phyloP scores from a whole-genome alignment of 2,888 invertebrate species.

The Lottia scabra region DNA sequence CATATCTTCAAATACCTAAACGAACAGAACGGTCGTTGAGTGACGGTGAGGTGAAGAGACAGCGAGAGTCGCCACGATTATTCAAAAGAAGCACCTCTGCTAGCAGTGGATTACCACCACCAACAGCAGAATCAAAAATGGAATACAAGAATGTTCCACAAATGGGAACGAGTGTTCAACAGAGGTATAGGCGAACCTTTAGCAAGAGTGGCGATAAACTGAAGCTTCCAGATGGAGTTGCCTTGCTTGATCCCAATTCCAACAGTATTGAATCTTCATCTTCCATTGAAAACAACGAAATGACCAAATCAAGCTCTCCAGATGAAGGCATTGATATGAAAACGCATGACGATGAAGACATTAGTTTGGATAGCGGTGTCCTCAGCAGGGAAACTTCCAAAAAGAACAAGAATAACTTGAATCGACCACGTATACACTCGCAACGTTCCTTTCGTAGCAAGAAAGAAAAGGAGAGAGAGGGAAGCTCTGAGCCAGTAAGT shows the following conservation, averaged over 20 bases:
- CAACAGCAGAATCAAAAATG: not conserved
- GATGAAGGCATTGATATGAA: not conserved
- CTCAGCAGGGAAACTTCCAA: not conserved
- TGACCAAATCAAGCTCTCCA: not conserved
- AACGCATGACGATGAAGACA: not conserved
- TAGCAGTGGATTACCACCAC: slow-evolving; percentile 5
- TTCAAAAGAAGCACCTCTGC: slow-evolving; percentile 15
- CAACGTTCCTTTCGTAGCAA: not conserved
- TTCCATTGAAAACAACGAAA: not conserved
- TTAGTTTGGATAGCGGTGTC: not conserved
- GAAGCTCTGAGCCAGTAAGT: not conserved
- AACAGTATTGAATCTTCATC: not conserved
- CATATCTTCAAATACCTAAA: not conserved
- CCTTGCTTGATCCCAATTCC: not conserved
- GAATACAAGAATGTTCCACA: slow-evolving; percentile 29
- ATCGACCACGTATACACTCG: not conserved
- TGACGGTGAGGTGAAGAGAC: slow-evolving; percentile 10
- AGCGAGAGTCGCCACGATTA: slow-evolving; percentile 3
- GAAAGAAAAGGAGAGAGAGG: not conserved
- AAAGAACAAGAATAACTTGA: not conserved
- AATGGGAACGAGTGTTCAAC: slow-evolving; percentile 33
- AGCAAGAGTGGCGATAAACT: slow-evolving; percentile 4
- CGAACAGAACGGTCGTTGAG: slow-evolving; percentile 14
- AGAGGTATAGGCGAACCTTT: slow-evolving; percentile 33
- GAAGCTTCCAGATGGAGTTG: not conserved